Conservation (phyloP, 2,113 vertebrate species). For the Sturnira hondurensis region DNA sequence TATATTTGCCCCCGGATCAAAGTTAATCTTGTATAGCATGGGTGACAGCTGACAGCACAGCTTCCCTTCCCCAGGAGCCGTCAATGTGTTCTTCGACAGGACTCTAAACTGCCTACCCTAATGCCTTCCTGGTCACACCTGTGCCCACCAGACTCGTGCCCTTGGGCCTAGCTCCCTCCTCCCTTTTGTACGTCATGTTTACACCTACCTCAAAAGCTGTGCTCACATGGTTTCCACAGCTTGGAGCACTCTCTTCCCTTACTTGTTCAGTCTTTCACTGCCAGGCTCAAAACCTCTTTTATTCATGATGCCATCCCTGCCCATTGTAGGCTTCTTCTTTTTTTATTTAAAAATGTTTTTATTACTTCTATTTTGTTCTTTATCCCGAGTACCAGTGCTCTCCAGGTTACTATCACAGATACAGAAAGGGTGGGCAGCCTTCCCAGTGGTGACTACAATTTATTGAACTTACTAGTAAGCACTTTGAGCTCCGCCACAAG, state of each 20-base stretch:
- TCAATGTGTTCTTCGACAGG: neutral
- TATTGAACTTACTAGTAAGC: neutral
- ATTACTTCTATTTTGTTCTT: neutral
- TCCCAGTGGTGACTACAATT: neutral
- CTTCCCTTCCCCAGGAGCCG: neutral
- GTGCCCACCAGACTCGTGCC: too few relatives aligned
- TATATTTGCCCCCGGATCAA: neutral
- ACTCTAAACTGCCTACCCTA: neutral
- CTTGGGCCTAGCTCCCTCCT: neutral
- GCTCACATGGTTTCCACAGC: neutral
- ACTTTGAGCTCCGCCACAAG: neutral
- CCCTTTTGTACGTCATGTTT: neutral
- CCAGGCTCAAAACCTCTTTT: neutral
- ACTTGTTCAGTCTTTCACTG: neutral
- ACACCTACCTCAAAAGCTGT: neutral
- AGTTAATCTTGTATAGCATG: neutral
- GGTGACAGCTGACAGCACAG: neutral
- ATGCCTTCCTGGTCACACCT: neutral
- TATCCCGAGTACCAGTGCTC: neutral
- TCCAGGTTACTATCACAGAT: neutral
- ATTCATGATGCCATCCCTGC: neutral
- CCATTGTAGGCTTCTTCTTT: neutral
- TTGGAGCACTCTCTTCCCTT: neutral
- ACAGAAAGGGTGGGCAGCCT: neutral
- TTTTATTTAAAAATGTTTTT: neutral